Conservation (phyloP, 2,888 invertebrate genomes). For the Aporophyla lueneburgensis region DNA sequence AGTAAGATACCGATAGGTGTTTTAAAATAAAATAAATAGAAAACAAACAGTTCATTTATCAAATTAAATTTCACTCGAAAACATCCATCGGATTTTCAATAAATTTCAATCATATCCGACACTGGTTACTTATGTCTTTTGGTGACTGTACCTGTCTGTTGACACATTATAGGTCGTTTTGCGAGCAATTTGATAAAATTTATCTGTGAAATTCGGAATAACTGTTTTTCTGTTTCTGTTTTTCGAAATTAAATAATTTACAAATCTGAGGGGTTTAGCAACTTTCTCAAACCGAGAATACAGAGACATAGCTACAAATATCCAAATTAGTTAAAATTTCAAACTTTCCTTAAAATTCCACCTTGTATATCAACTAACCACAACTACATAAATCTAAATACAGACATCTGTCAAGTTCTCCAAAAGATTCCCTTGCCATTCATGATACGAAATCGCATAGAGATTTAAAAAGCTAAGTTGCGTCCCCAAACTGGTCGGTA, state of each 20-base stretch:
- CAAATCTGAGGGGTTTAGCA: neutral
- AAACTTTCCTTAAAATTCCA: neutral
- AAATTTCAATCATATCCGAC: too few relatives aligned
- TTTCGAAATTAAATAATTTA: neutral
- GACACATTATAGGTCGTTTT: too few relatives aligned
- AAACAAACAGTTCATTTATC: too few relatives aligned
- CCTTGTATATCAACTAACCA: neutral
- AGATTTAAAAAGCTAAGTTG: conserved; percentile 76
- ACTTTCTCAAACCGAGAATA: neutral
- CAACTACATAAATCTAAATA: conserved; percentile 38
- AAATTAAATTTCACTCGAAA: too few relatives aligned
- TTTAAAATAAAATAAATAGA: too few relatives aligned
- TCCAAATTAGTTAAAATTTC: neutral
- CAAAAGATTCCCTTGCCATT: conserved; percentile 60
- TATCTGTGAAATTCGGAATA: neutral
- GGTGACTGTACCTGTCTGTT: too few relatives aligned
- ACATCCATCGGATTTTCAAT: too few relatives aligned
- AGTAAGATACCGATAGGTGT: too few relatives aligned
- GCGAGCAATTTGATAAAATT: neutral
- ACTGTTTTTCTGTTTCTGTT: neutral
- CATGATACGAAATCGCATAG: conserved; percentile 68
- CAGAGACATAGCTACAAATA: neutral
- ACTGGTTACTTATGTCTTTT: too few relatives aligned
- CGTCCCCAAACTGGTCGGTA: conserved; percentile 73
- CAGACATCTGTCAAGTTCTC: conserved; percentile 55